A percentile compares a stretch with the other conserved stretches of the same genome.
Evolutionary conservation across 2,888 invertebrate genomes (phyloP).

Genomic region (Psylliodes chrysocephalus): DNA sequence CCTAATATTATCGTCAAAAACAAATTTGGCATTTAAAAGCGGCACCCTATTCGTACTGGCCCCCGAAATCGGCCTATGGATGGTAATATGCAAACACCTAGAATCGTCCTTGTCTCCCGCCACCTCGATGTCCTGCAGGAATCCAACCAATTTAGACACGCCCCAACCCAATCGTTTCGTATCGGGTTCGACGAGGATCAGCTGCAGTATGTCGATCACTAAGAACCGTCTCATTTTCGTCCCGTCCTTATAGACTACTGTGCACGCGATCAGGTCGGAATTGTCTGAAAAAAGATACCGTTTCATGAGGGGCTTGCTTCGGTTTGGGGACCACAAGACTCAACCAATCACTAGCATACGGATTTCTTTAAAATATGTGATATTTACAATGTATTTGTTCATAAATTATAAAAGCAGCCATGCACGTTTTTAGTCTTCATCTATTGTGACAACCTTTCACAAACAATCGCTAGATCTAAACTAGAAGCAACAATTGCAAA

Average conservation of each 20-base stretch:
- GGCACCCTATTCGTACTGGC: slow-evolving; percentile 78
- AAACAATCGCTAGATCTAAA: too few species aligned
- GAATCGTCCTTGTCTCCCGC: slow-evolving; percentile 97
- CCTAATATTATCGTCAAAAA: slow-evolving; percentile 98
- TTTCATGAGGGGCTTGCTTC: slow-evolving; percentile 50
- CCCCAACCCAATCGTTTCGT: slow-evolving; percentile 93
- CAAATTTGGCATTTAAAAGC: slow-evolving; percentile 89
- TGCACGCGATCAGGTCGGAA: slow-evolving; percentile 96
- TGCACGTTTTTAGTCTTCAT: too few species aligned
- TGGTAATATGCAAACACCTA: slow-evolving; percentile 91
- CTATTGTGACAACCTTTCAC: too few species aligned
- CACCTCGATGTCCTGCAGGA: slow-evolving; percentile 94
- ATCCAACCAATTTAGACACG: slow-evolving; percentile 95
- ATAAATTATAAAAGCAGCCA: neutral
- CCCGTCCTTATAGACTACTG: slow-evolving; percentile 89
- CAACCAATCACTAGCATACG: slow-evolving; percentile 49
- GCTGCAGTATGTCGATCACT: slow-evolving; percentile 93
- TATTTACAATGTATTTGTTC: too few species aligned
- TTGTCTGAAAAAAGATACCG: slow-evolving; percentile 77
- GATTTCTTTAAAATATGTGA: neutral
- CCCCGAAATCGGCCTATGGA: slow-evolving; percentile 81
- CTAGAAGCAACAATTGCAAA: too few species aligned
- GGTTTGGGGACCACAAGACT: slow-evolving; percentile 42
- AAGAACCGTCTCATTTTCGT: slow-evolving; percentile 92
- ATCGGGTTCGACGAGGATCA: slow-evolving; percentile 98